These are phyloP conservation scores for Parazoanthus darwini DNA, from an alignment of 92 coral and sea anemone genomes.

Conservation along the genomic window DNA sequence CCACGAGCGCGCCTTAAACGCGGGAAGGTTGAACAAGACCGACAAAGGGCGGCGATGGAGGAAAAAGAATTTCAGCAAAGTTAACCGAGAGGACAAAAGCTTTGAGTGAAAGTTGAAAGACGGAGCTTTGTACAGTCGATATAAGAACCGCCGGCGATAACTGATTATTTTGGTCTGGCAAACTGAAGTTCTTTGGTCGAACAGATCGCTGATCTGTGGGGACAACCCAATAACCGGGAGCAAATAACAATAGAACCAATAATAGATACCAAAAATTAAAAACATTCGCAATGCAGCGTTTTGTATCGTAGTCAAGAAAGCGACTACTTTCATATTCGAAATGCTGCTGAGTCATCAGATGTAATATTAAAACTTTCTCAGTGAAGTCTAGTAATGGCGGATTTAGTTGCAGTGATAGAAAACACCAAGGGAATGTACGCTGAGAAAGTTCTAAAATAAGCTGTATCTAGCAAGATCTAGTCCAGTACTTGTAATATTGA, in stretches of 20 bases:
- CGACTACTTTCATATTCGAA: too few relatives aligned
- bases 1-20: conserved; percentile 86
- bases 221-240: neutral
- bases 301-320: neutral
- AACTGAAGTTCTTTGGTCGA: neutral
- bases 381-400: neutral
- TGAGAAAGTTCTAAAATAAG: neutral
- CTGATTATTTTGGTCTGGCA: neutral
- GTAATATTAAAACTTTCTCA: too few relatives aligned
- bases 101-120: conserved; percentile 39
- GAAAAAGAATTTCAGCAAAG: conserved; percentile 51
- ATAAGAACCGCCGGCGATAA: neutral
- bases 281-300: neutral
- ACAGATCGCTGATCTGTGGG: neutral
- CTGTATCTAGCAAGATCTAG: neutral
- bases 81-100: conserved; percentile 47
- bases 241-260: neutral
- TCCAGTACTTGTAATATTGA: neutral
- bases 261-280: neutral
- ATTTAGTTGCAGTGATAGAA: neutral
- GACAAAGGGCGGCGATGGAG: conserved; percentile 90
- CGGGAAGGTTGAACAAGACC: conserved; percentile 74
- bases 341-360: conserved; percentile 27
- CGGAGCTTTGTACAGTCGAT: neutral
- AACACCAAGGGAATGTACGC: neutral